Evolutionary conservation across 2,888 invertebrate species (phyloP), one percentile per base, ranked within the genome.

Genomic region (Andrena trimmerana): DNA sequence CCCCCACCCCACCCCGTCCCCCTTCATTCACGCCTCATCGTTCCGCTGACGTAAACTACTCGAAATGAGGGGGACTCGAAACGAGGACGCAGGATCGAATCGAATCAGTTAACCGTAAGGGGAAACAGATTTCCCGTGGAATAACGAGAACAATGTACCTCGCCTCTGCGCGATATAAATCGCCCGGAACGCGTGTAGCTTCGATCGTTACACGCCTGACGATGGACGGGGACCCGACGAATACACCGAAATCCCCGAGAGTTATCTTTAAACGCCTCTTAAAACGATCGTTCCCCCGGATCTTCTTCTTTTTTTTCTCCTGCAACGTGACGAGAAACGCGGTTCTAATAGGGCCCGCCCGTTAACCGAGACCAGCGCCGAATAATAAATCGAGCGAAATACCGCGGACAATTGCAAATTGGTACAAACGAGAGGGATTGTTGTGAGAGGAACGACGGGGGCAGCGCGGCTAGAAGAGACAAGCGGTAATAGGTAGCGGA

Each of bases 321-420:
- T 10, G 57, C 13, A 2, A 24, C 31, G 54, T 3, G 68, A 20
- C 20, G 31, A 60, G 70, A 54, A 62, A 48, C 60, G 29, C 42
- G 59, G 36, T 70, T 50, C 65, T 52, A 78, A 73, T 67, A 60
- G 73, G 67, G 42, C 27, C 54, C 27, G 36, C 16, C 54, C 31
- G 60, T 63, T 79, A 81, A 73, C 42, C 13, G 42, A 54, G 75
- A 62, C 75, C 50, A 31, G 73, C 27, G n/a, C 29, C 78, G 84
- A 82, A 87, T 87, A 75, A 82, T 82, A 86, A 87, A 88, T 86
- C 73, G 79, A 68, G 31, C 57, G 74, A 67, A 86, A 84, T 78
- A 68, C 75, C 57, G 65, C 48, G 59, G 63, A 78, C 77, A 79
- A 85, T 88, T 84, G 84, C 81, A 84, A 86, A 87, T 85, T 83